Evolutionary conservation across 2,113 vertebrate species (phyloP), one percentile per base, ranked within the genome.

Genomic region (Athene cunicularia): DNA sequence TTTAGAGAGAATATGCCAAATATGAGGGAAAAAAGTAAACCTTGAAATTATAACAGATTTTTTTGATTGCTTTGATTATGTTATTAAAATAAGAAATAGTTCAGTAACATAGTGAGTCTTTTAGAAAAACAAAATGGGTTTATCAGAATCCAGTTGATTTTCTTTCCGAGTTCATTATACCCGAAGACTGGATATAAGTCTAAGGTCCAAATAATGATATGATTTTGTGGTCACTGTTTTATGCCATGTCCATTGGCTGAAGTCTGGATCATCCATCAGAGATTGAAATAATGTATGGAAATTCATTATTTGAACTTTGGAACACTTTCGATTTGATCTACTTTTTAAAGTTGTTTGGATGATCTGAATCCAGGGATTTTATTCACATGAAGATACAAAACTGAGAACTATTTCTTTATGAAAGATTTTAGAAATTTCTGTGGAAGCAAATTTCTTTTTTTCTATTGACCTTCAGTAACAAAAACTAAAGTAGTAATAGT

Each of bases 201-300:
- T 39, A 47, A 82, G 15, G 20, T 53, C 17, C 27, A 52, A 60
- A 39, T 56, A 13, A n/a, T 55, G 10, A 41, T 27, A 53, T 1
- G 6, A 47, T 60, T 95, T 80, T 72, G 12, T 50, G 6, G 4
- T 70, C 17, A 16, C 5, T 58, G 4, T 27, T 88, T 56, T 80
- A 35, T 72, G 17, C 8, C 0, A 0, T 43, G 20, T 32, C 35
- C 1, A 2, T 58, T 52, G 8, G 19, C 24, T 3, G 0, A 19
- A 60, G 26, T 59, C 27, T 59, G 17, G 7, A 49, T 49, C 3
- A 1, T 45, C 21, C 3, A 1, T 62, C 45, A 87, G 35, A 76
- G 24, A 37, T 1, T 39, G 21, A 93, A 91, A n/a, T 49, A 3
- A 58, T 0, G 1, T 28, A n/a, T 26, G 18, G 9, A 77, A 71